Evolutionary conservation across 2,113 vertebrate species (phyloP), one percentile per base, ranked within the genome.

Genomic region (Lepus americanus): DNA sequence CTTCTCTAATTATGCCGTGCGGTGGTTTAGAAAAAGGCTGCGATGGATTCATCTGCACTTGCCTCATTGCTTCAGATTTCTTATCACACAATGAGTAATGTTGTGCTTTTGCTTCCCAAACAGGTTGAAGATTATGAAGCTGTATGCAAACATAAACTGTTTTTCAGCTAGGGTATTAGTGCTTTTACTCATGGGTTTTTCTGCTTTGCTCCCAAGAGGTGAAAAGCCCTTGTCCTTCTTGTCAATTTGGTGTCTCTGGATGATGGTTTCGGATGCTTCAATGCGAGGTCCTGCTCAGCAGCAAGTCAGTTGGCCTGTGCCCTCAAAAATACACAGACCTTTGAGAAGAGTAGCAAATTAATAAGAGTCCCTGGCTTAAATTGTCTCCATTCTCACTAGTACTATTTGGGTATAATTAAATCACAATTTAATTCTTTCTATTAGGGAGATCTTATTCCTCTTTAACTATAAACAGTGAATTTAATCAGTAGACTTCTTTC

Each of bases 401-500:
- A 17, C 10, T 89, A 11, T 74, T 49, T 16, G 36, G 76, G 29
- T 20, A 25, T 76, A 80, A 96, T 92, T 89, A 96, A 92, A 79
- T 89, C 51, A 76, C 22, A 20, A 0, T 64, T 87, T 72, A 87
- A 72, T 96, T 94, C 53, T 86, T 76, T 64, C 76, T 55, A 1
- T 83, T 76, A 53, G 17, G 70, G 53, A 89, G 55, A 78, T 36
- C 36, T 59, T 81, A 61, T 89, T 89, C 66, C 64, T 92, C 53
- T 89, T 83, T 91, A 94, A 87, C 44, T 9, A 33, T 96, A 85
- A 88, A 78, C 90, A 63, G 29, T 85, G 25, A 78, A 78, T 94
- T 94, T 90, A 64, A 92, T 93, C 72, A 74, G 90, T 77, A 22
- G 51, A 23, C 20, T 67, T 67, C 33, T 92, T 79, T 31, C 36